Conservation (phyloP, 2,888 invertebrate species). For the Salpingus planirostris region DNA sequence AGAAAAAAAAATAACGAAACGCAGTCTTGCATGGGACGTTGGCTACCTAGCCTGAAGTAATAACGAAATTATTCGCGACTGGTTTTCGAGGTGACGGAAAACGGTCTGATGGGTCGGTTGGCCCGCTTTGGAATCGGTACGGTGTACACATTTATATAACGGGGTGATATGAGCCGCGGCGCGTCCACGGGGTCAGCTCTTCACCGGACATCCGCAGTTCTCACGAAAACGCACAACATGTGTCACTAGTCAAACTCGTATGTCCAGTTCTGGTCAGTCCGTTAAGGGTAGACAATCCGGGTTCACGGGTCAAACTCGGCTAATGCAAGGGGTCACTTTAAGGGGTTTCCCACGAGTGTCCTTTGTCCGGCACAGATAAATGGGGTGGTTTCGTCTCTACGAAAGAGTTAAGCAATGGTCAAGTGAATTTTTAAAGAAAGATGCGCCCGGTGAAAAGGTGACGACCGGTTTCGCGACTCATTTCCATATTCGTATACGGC, state of each 20-base stretch:
- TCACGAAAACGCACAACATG: slow-evolving; percentile 26
- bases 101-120: no score
- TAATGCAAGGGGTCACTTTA: slow-evolving; percentile 31
- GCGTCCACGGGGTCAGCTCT: slow-evolving; percentile 12
- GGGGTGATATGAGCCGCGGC: no score
- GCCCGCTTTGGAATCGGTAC: no score
- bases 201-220: slow-evolving; percentile 23
- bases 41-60: no score
- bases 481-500: no score
- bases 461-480: no score
- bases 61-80: no score
- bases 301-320: slow-evolving; percentile 28
- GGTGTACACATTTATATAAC: no score
- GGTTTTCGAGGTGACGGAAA: no score
- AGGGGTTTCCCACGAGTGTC: slow-evolving; percentile 29
- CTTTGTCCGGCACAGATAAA: slow-evolving; percentile 28
- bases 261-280: slow-evolving; percentile 39
- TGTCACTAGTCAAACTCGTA: slow-evolving; percentile 34
- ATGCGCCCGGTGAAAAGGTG: no score
- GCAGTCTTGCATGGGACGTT: no score
- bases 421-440: slow-evolving; percentile 29
- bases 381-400: slow-evolving; percentile 18
- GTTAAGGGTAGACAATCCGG: slow-evolving; percentile 30
- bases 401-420: slow-evolving; percentile 28
- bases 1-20: no score